A percentile compares a stretch with the other conserved stretches of the same genome.
These are phyloP conservation scores for Okapia johnstoni DNA, from an alignment of 2,113 vertebrate species.

Conservation along the genomic window DNA sequence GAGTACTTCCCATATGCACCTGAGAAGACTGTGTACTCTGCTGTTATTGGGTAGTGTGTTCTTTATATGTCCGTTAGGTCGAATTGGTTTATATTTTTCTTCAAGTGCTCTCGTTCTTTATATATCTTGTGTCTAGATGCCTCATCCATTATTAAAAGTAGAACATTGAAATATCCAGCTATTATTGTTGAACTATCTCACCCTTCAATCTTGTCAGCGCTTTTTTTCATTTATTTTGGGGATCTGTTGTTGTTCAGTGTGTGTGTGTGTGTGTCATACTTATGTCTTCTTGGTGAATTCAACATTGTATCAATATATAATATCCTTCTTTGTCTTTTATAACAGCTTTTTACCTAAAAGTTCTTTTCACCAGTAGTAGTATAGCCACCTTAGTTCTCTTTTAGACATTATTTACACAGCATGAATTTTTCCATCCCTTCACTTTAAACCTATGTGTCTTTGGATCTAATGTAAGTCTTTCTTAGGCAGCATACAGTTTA, in stretches of 20 bases:
- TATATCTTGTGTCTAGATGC: background rate
- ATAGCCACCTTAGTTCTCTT: background rate
- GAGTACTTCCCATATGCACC: background rate
- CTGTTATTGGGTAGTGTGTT: background rate
- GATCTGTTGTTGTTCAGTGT: background rate
- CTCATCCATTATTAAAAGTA: background rate
- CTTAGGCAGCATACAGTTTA: background rate
- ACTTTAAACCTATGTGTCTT: background rate
- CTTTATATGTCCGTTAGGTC: background rate
- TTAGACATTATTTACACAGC: background rate
- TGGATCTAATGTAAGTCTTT: background rate
- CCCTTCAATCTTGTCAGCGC: background rate
- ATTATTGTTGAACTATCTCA: background rate
- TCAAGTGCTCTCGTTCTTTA: background rate
- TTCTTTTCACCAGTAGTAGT: background rate
- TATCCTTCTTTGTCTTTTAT: background rate
- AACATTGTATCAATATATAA: background rate
- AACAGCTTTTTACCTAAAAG: background rate
- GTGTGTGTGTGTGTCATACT: background rate
- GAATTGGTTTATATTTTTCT: background rate
- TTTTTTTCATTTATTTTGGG: background rate
- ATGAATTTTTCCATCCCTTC: background rate
- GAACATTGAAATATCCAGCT: background rate
- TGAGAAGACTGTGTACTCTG: background rate
- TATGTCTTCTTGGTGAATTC: background rate